A percentile compares a stretch with the other conserved stretches of the same genome.
Conservation (phyloP, 2,888 invertebrate genomes). For the Lasiommata megera region DNA sequence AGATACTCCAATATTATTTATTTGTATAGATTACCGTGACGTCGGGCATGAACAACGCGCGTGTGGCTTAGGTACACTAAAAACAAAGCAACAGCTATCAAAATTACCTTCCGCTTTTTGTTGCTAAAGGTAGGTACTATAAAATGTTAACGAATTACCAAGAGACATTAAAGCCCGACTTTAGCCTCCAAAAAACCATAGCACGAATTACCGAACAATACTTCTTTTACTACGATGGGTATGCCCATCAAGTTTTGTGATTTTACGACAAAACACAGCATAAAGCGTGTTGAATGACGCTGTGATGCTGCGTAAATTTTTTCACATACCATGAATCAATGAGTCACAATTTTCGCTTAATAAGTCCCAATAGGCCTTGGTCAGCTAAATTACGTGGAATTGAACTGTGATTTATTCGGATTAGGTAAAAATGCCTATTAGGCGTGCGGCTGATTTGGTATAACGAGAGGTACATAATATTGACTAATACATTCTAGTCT, state of each 20-base stretch:
- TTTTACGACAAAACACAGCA: conserved; percentile 37
- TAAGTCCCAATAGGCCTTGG: conserved; percentile 47
- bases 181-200: background rate
- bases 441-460: background rate
- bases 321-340: conserved; percentile 50
- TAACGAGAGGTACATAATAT: too few relatives aligned
- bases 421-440: conserved; percentile 6
- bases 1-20: too few relatives aligned
- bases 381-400: conserved; percentile 33
- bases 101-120: background rate
- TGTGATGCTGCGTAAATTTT: conserved; percentile 43
- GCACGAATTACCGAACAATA: background rate
- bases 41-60: too few relatives aligned
- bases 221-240: conserved; percentile 9
- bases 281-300: conserved; percentile 34
- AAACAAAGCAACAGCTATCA: background rate
- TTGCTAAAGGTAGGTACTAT: background rate
- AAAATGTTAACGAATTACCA: background rate
- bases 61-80: too few relatives aligned
- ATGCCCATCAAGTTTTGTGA: conserved; percentile 28
- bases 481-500: too few relatives aligned
- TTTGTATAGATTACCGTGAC: too few relatives aligned
- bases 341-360: conserved; percentile 39
- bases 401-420: background rate
- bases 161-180: background rate